These are phyloP conservation scores for Hirtodrosophila confusa DNA, from an alignment of 2,888 invertebrate genomes.

Conservation along the genomic window DNA sequence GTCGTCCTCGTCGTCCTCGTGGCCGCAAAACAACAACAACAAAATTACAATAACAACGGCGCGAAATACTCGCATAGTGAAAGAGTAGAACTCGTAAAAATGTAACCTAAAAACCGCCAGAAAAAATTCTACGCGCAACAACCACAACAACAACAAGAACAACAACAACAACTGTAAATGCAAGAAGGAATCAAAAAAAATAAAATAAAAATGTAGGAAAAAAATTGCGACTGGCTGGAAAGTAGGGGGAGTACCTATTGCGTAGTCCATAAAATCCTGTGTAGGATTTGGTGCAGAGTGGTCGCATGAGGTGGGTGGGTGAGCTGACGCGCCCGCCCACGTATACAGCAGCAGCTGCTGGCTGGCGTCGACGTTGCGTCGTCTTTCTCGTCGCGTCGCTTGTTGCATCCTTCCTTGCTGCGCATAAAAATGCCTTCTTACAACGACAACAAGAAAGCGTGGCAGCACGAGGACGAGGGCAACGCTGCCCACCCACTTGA, in stretches of 20 bases:
- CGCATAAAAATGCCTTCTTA: conserved; percentile 79
- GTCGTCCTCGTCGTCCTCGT: conserved; percentile 40
- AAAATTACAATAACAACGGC: conserved; percentile 36
- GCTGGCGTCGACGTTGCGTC: conserved; percentile 27
- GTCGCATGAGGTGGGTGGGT: conserved; percentile 2
- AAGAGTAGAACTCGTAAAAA: conserved; percentile 78
- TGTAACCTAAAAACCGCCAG: conserved; percentile 82
- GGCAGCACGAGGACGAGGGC: conserved; percentile 19
- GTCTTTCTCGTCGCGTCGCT: conserved; percentile 47
- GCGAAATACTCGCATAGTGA: conserved; percentile 59
- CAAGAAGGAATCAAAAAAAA: conserved; percentile 5
- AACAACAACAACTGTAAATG: conserved; percentile 14
- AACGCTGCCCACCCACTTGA: neutral
- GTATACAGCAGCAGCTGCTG: conserved; percentile 46
- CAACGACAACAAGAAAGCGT: conserved; percentile 49
- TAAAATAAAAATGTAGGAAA: conserved; percentile 12
- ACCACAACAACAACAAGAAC: conserved; percentile 28
- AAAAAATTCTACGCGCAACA: conserved; percentile 71
- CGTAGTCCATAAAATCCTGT: conserved; percentile 69
- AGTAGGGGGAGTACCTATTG: conserved; percentile 62
- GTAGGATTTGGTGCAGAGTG: conserved; percentile 45
- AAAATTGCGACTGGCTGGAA: conserved; percentile 54
- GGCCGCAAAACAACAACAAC: conserved; percentile 42
- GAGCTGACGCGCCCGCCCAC: conserved; percentile 32
- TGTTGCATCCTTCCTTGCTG: conserved; percentile 71